Conservation (phyloP, 2,888 invertebrate species). For the Chymomyza procnemis region DNA sequence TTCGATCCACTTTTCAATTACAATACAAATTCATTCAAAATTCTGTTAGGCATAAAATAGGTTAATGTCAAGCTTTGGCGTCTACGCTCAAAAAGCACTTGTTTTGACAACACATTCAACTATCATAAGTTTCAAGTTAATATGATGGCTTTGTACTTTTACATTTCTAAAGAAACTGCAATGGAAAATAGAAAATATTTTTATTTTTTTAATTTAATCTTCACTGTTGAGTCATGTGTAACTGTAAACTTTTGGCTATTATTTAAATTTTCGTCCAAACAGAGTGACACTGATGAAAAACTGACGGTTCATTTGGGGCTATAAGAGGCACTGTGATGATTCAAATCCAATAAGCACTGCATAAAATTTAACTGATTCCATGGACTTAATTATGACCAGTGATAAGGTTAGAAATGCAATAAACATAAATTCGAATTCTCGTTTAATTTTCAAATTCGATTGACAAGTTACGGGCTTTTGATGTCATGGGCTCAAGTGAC, state of each 20-base stretch:
- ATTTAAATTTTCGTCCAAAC: background rate
- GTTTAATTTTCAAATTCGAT: conserved; percentile 43
- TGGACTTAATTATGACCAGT: background rate
- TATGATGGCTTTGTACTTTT: background rate
- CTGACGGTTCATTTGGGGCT: background rate
- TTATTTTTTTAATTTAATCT: background rate
- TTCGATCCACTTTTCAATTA: background rate
- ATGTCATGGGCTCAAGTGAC: conserved; percentile 12
- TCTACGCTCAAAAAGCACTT: background rate
- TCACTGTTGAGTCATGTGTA: background rate
- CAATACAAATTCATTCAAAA: background rate
- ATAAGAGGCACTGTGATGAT: conserved; percentile 5
- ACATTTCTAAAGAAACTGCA: background rate
- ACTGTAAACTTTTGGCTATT: background rate
- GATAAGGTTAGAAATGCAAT: conserved; percentile 23
- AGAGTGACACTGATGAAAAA: background rate
- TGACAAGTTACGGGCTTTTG: conserved; percentile 35
- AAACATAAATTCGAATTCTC: conserved; percentile 26
- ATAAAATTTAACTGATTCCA: conserved; percentile 14
- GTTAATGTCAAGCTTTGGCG: background rate
- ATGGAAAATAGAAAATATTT: background rate
- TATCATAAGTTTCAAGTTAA: background rate
- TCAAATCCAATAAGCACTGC: conserved; percentile 26
- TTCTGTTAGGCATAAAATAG: background rate
- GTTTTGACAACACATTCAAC: background rate